Base-by-base conservation (phyloP, 2,888 invertebrate genomes). In the Clunio marinus region DNA sequence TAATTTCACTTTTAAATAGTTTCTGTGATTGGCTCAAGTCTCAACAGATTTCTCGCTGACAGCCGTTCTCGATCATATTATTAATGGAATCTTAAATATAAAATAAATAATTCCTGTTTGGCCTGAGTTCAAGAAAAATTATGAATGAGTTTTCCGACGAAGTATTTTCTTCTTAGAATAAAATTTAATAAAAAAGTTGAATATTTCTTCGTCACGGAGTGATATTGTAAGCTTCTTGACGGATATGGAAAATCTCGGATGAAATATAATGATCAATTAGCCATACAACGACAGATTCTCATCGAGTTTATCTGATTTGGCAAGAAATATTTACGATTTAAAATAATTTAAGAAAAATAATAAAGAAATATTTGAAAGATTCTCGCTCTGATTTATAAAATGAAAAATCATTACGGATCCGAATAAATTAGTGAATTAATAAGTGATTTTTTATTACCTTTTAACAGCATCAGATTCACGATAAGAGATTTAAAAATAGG, bases 101-200 rank as follows among this genome's bases (percentile, higher is more conserved):
- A 66, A 66, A 66, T 66, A 66, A 66, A 66, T 66, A 66, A 66
- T 66, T 66, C 66, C 66, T 51, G 51, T 66, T 66, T 66, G 66
- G 66, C 66, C 51, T 66, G 51, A 25, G 22, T 27, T 57, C 66
- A 46, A 66, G 46, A 41, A 25, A 24, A 5, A 66, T 66, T 32
- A 66, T 66, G 66, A 66, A 66, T 66, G 66, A n/a, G 55, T 15
- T 57, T 57, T 57, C 22, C n/a, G 22, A 25, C 57, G 57, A n/a
- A 57, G 25, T 22, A 51, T 13, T 41, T 41, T 41, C 25, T 57
- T 51, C 20, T 51, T 22, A 20, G 51, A 57, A 25, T 57, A 57
- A 57, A 51, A 17, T 15, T 51, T 17, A 20, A 10, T 4, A 22
- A 4, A 10, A 32, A 5, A 32, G 22, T 2, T 22, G 51, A 17